phyloP scores from a whole-genome alignment of 2,888 invertebrate species.

The Ectemnius continuus region DNA sequence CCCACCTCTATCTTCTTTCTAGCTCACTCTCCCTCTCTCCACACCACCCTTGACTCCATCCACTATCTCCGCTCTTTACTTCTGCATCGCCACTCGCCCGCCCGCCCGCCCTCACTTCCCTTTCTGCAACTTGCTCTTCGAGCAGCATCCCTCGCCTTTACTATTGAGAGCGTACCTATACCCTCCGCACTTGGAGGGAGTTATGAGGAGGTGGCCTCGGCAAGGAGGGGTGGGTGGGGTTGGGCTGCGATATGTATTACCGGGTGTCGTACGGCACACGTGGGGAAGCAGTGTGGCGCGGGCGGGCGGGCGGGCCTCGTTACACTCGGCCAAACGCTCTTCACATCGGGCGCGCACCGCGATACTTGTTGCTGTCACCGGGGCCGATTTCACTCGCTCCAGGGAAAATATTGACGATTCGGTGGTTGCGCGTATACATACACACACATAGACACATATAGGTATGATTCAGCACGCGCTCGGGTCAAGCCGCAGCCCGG shows the following conservation, averaged over 20 bases:
- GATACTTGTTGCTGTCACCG: slow-evolving; percentile 48
- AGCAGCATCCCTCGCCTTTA: slow-evolving; percentile 1
- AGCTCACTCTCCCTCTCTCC: slow-evolving; percentile 7
- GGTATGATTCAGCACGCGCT: neutral
- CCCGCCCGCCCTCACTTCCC: slow-evolving; percentile 5
- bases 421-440: too few relatives aligned
- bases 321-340: slow-evolving; percentile 5
- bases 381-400: slow-evolving; percentile 7
- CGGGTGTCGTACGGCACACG: too few relatives aligned
- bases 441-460: neutral
- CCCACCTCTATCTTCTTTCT: slow-evolving; percentile 19
- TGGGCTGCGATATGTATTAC: too few relatives aligned
- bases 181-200: neutral
- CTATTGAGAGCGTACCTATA: neutral
- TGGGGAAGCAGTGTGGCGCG: neutral
- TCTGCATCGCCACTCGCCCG: slow-evolving; percentile 5
- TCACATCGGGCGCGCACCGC: slow-evolving; percentile 5
- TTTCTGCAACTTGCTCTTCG: slow-evolving; percentile 1
- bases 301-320: slow-evolving; percentile 2
- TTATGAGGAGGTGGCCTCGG: too few relatives aligned
- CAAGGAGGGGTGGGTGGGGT: too few relatives aligned
- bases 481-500: slow-evolving; percentile 17
- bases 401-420: neutral
- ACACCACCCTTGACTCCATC: slow-evolving; percentile 21
- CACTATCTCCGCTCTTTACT: slow-evolving; percentile 7